Conservation (phyloP, 2,888 invertebrate genomes). For the Zaprionus obscuricornis region DNA sequence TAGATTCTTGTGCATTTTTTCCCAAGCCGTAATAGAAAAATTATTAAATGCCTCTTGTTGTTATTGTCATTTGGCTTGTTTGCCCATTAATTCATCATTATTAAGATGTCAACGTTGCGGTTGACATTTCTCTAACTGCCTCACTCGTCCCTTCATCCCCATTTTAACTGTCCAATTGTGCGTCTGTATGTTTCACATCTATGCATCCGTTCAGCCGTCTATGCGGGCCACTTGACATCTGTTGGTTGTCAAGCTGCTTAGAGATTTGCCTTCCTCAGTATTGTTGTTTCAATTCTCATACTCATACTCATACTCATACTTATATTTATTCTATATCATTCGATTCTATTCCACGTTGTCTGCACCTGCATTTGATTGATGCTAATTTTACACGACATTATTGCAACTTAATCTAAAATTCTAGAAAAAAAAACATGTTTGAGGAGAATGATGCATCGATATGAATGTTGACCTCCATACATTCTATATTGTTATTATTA, state of each 20-base stretch:
- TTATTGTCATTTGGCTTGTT: slow-evolving; percentile 63
- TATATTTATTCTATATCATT: slow-evolving; percentile 2
- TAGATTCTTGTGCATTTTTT: slow-evolving; percentile 52
- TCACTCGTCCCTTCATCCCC: slow-evolving; percentile 1
- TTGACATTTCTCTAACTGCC: slow-evolving; percentile 75
- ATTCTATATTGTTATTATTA: neutral
- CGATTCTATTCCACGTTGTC: slow-evolving; percentile 21
- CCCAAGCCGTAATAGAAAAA: slow-evolving; percentile 62
- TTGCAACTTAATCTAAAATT: slow-evolving; percentile 60
- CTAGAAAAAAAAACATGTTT: slow-evolving; percentile 29
- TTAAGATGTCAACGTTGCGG: slow-evolving; percentile 80
- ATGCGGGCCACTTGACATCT: slow-evolving; percentile 79
- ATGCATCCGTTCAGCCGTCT: slow-evolving; percentile 6
- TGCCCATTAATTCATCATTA: slow-evolving; percentile 82
- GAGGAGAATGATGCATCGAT: slow-evolving; percentile 52
- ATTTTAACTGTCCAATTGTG: no score
- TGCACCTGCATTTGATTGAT: slow-evolving; percentile 77
- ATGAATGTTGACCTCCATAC: neutral
- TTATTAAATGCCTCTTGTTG: slow-evolving; percentile 61
- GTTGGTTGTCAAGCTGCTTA: slow-evolving; percentile 53
- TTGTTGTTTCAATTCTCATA: slow-evolving; percentile 8
- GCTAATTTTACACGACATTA: slow-evolving; percentile 73
- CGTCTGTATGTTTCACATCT: no score
- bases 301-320: slow-evolving; percentile 2
- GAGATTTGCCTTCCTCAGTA: slow-evolving; percentile 46